Evolutionary conservation across 2,797 vertebrate species (phyloP).

Genomic region (Gambelia wislizenii): DNA sequence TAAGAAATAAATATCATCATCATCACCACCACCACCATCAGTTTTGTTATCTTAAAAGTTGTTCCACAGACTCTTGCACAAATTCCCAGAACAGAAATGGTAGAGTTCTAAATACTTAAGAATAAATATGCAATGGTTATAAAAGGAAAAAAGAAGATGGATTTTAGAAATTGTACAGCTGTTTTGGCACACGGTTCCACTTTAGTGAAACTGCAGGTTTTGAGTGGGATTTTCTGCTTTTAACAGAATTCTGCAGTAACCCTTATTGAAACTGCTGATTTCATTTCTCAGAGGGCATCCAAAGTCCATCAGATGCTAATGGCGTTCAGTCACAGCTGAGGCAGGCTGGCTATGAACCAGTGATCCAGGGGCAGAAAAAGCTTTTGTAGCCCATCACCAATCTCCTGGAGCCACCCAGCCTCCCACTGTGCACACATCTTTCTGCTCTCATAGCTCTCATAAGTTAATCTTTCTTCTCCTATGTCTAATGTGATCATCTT

Average conservation of each 20-base stretch:
- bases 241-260: conserved; percentile 21
- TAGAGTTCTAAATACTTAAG: background rate
- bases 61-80: background rate
- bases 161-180: background rate
- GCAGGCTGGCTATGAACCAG: conserved; percentile 76
- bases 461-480: conserved; percentile 71
- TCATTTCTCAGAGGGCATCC: conserved; percentile 71
- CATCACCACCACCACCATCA: no score
- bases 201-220: background rate
- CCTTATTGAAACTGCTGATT: conserved; percentile 66
- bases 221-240: background rate
- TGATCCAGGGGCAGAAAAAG: conserved; percentile 61
- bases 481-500: conserved; percentile 70
- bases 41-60: background rate
- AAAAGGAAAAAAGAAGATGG: background rate
- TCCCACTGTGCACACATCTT: conserved; percentile 68
- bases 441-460: conserved; percentile 64
- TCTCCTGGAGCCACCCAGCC: conserved; percentile 61
- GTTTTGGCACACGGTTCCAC: background rate
- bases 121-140: background rate
- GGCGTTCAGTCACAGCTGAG: conserved; percentile 72
- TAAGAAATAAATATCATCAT: no score
- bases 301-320: conserved; percentile 76
- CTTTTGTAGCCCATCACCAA: conserved; percentile 65
- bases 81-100: background rate